phyloP scores from a whole-genome alignment of 1,140 invertebrate genomes.

The Polypedilum vanderplanki region DNA sequence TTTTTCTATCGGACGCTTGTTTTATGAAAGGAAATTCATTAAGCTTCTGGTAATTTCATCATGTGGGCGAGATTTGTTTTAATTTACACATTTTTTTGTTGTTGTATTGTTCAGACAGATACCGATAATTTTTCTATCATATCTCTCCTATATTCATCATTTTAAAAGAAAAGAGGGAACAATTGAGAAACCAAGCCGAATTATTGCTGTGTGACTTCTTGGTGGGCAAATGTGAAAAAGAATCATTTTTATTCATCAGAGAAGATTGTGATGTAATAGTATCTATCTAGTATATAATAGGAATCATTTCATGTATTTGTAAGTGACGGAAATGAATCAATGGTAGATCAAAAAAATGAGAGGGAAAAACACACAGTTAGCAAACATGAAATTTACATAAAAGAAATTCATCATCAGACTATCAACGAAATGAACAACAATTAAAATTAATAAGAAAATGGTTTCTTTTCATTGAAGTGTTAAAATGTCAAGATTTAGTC shows the following conservation, averaged over 20 bases:
- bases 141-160: background rate
- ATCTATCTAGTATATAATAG: background rate
- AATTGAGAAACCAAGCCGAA: no score
- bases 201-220: background rate
- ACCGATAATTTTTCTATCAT: background rate
- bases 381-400: background rate
- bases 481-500: no score
- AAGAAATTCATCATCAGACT: background rate
- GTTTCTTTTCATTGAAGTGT: no score
- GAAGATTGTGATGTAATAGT: background rate
- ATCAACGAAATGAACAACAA: background rate
- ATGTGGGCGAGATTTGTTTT: constrained; percentile 1
- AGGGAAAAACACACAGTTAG: background rate
- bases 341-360: background rate
- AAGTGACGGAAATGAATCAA: background rate
- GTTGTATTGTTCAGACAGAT: background rate
- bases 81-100: constrained; percentile 14
- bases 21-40: constrained; percentile 13
- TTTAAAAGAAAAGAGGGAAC: background rate
- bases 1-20: background rate
- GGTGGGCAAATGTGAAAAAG: background rate
- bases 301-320: background rate
- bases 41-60: constrained; percentile 17
- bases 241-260: background rate
- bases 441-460: no score